Percentiles rank a stretch among this genome's conserved stretches.
Conservation (phyloP, 2,113 vertebrate genomes). For the Pseudonaja textilis region DNA sequence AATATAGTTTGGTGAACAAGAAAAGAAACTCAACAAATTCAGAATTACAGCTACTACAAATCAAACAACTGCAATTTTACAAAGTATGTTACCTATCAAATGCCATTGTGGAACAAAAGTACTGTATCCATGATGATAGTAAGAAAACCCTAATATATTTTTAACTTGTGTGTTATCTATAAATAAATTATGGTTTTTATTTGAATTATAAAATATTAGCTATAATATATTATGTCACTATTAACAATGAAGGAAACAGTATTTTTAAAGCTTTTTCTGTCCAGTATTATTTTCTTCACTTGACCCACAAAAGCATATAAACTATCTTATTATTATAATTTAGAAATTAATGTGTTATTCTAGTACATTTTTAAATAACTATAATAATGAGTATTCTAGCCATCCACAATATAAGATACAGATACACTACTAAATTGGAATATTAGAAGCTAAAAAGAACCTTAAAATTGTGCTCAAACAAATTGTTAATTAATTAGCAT, state of each 20-base stretch:
- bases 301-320: background rate
- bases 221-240: background rate
- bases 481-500: background rate
- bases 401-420: background rate
- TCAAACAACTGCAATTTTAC: background rate
- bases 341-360: background rate
- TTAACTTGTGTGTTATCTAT: accelerated
- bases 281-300: background rate
- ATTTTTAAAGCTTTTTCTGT: background rate
- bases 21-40: accelerated
- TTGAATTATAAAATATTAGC: accelerated
- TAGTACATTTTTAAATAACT: background rate
- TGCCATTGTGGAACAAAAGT: background rate
- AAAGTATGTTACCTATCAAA: background rate
- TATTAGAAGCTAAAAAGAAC: background rate
- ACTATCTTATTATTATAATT: background rate
- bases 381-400: background rate
- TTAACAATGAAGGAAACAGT: background rate
- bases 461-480: background rate
- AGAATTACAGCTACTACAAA: background rate
- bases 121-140: background rate
- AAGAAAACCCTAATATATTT: background rate
- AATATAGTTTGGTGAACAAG: accelerated
- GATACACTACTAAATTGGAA: background rate
- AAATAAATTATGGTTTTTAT: accelerated